Percentiles rank a stretch among this genome's conserved stretches.
phyloP scores from a whole-genome alignment of 2,113 vertebrate species.

The Cranoglanis bouderius region DNA sequence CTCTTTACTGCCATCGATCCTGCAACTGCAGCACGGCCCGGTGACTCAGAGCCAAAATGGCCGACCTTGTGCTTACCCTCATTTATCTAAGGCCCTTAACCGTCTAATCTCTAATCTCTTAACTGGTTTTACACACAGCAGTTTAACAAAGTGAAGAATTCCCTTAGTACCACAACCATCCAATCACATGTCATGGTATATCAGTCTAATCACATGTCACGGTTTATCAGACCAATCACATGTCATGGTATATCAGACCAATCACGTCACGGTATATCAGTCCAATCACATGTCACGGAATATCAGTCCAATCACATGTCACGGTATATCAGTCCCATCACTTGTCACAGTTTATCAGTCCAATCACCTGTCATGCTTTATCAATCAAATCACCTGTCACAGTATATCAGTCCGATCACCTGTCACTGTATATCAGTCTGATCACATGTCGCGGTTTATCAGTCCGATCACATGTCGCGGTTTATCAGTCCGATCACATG shows the following conservation, averaged over 20 bases:
- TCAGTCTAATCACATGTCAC: not conserved
- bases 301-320: not conserved
- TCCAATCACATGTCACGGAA: not conserved
- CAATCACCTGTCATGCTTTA: not conserved
- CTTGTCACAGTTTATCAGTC: not conserved
- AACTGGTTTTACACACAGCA: not conserved
- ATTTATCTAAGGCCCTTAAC: not conserved
- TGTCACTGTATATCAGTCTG: too few species aligned
- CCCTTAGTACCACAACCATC: not conserved
- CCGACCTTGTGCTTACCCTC: not conserved
- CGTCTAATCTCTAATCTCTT: not conserved
- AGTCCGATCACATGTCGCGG: not conserved
- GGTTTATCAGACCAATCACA: not conserved
- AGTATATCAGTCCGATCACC: too few species aligned
- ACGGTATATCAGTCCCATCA: not conserved
- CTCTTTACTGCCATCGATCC: conserved; percentile 16
- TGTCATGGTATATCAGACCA: not conserved
- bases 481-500: not conserved
- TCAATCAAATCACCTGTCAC: not conserved
- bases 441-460: too few species aligned
- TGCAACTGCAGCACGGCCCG: not conserved
- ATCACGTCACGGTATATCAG: not conserved
- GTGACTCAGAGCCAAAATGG: conserved; percentile 19
- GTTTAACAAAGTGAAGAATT: not conserved
- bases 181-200: not conserved